phyloP scores from a whole-genome alignment of 2,797 vertebrate genomes.

The Acestrorhynchus altus region DNA sequence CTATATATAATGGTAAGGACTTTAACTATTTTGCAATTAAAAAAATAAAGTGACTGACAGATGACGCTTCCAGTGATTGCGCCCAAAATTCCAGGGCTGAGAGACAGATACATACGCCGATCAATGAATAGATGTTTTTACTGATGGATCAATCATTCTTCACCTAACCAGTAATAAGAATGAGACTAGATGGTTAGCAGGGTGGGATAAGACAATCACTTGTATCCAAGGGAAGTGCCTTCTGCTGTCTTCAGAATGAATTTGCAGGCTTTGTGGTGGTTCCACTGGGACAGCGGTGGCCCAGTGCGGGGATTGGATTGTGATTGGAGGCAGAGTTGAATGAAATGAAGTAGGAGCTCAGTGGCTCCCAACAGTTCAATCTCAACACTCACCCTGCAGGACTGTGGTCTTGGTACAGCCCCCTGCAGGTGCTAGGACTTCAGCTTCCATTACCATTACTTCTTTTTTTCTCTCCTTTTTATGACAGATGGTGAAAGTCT shows the following conservation, averaged over 20 bases:
- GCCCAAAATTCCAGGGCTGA: too few relatives aligned
- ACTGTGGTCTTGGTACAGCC: slow-evolving; percentile 9
- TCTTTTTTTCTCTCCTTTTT: slow-evolving; percentile 5
- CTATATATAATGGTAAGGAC: too few relatives aligned
- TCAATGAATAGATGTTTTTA: slow-evolving; percentile 10
- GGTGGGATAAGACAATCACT: slow-evolving; percentile 29
- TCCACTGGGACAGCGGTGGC: slow-evolving; percentile 36
- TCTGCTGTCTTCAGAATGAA: slow-evolving; percentile 56
- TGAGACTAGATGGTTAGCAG: background rate
- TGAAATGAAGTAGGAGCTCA: slow-evolving; percentile 43
- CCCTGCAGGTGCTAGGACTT: slow-evolving; percentile 33
- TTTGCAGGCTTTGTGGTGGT: slow-evolving; percentile 50
- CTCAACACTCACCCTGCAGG: slow-evolving; percentile 34
- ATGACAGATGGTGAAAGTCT: slow-evolving; percentile 38
- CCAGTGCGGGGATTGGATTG: slow-evolving; percentile 54
- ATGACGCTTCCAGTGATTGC: too few relatives aligned
- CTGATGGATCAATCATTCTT: background rate
- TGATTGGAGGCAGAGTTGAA: slow-evolving; percentile 48
- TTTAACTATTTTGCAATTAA: too few relatives aligned
- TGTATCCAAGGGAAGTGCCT: slow-evolving; percentile 52
- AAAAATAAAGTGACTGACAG: too few relatives aligned
- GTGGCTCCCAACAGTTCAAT: slow-evolving; percentile 46
- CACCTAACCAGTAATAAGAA: background rate
- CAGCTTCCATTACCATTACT: slow-evolving; percentile 48
- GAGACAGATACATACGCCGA: slow-evolving; percentile 21